A percentile compares a stretch with the other conserved stretches of the same genome.
These are phyloP conservation scores for Gymnorhina tibicen DNA, from an alignment of 2,113 vertebrate genomes.

Conservation along the genomic window DNA sequence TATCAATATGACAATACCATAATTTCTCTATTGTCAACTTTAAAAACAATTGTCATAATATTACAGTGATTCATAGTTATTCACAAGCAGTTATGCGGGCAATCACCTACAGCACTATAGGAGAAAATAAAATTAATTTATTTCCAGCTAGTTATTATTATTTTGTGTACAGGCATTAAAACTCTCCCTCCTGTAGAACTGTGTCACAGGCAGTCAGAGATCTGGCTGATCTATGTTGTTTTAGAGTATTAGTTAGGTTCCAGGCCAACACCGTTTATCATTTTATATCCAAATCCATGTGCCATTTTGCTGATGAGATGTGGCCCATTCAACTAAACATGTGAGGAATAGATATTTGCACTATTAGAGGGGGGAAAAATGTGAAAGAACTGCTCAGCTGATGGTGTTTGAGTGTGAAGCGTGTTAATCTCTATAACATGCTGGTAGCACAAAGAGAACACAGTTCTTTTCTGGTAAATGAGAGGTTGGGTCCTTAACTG, in stretches of 20 bases:
- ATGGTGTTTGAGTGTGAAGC: not conserved
- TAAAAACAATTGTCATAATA: not conserved
- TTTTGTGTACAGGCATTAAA: not conserved
- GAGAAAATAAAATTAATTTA: not conserved
- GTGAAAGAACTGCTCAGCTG: not conserved
- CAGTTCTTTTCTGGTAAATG: not conserved
- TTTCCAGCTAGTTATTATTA: not conserved
- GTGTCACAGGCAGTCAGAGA: not conserved
- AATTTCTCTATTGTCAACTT: not conserved
- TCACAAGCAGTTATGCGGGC: not conserved
- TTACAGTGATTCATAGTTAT: not conserved
- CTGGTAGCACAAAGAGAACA: not conserved
- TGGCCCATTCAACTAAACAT: not conserved
- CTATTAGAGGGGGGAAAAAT: not conserved
- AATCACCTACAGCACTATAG: not conserved
- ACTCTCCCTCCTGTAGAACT: not conserved
- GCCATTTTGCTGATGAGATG: not conserved
- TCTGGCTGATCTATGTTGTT: not conserved
- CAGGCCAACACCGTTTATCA: not conserved
- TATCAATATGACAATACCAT: not conserved
- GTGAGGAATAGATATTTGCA: not conserved
- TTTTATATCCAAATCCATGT: not conserved
- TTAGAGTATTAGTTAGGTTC: not conserved
- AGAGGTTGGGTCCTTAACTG: not conserved
- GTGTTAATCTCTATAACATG: not conserved